Conservation (phyloP, 2,113 vertebrate genomes). For the Cygnus buccinator region DNA sequence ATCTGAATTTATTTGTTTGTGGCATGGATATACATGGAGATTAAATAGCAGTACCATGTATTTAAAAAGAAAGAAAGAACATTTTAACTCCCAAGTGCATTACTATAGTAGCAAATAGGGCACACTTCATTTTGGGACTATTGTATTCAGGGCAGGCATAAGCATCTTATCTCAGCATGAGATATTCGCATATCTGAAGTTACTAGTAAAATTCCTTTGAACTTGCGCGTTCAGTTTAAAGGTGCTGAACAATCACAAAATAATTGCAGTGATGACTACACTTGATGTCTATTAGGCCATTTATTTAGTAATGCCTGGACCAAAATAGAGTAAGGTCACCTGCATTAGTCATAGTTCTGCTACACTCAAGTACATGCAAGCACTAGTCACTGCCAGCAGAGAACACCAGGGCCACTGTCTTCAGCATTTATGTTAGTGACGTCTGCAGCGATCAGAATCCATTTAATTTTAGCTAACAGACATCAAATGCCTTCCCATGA, state of each 20-base stretch:
- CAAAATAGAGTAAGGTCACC: slow-evolving; percentile 7
- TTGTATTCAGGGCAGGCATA: background rate
- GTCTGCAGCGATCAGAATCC: background rate
- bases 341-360: background rate
- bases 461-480: background rate
- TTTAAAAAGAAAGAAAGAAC: background rate
- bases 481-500: background rate
- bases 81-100: background rate
- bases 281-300: slow-evolving; percentile 21
- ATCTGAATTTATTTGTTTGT: background rate
- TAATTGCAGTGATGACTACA: background rate
- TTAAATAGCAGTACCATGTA: background rate
- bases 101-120: background rate
- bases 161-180: background rate
- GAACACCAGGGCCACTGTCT: background rate
- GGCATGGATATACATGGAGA: background rate
- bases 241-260: background rate
- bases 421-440: background rate
- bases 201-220: background rate
- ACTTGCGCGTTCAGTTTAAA: background rate
- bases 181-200: background rate
- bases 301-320: slow-evolving; percentile 32
- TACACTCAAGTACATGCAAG: background rate
- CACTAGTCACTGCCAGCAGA: background rate
- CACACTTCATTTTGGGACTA: background rate